These are phyloP conservation scores for Drosophila nikananu DNA, from an alignment of 1,140 invertebrate species.

Conservation along the genomic window DNA sequence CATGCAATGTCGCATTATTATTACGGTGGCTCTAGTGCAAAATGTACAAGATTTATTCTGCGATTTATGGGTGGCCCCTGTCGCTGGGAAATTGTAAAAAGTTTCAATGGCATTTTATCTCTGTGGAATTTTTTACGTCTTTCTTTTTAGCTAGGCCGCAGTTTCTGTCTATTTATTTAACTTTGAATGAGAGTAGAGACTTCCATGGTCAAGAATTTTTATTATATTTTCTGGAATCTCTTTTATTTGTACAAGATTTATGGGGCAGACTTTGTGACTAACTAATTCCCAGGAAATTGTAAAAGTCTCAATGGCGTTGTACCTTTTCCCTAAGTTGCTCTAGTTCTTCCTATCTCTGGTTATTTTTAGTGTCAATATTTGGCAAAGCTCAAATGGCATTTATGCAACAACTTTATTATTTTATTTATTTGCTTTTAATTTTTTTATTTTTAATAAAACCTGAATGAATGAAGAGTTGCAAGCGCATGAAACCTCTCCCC, in stretches of 20 bases:
- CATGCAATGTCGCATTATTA: conserved; percentile 20
- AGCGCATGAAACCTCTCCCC: not conserved
- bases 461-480: conserved; percentile 25
- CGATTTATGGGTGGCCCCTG: conserved; percentile 13
- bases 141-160: not conserved
- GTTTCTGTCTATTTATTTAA: not conserved
- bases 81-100: conserved; percentile 7
- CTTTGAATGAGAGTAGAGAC: not conserved
- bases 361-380: conserved; percentile 3
- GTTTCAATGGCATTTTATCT: conserved; percentile 10
- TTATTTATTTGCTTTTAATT: conserved; percentile 5
- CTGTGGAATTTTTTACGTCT: conserved; percentile 1
- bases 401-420: conserved; percentile 1
- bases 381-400: conserved; percentile 1
- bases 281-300: conserved; percentile 19
- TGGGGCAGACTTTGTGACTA: not conserved
- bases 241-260: conserved; percentile 10
- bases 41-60: conserved; percentile 1
- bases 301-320: conserved; percentile 7
- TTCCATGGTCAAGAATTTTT: conserved; percentile 2
- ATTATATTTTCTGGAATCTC: not conserved
- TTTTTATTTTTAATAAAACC: not conserved
- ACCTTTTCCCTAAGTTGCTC: not conserved
- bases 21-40: conserved; percentile 3
- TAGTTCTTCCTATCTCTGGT: not conserved